Evolutionary conservation across 1,140 invertebrate genomes (phyloP).

Genomic region (Drosophila kepulauana): DNA sequence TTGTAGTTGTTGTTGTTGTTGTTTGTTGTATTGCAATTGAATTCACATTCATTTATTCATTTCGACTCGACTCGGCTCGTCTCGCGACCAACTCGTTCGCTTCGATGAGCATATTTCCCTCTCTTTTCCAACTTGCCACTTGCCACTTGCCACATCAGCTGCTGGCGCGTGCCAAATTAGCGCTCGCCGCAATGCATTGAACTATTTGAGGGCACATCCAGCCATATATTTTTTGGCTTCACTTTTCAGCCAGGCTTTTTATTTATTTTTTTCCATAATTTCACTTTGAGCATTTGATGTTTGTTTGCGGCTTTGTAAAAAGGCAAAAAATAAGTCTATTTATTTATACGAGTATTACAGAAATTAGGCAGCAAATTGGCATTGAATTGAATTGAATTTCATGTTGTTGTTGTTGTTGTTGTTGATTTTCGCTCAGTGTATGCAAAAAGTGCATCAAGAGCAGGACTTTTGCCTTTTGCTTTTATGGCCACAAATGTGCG

Average conservation of each 20-base stretch:
- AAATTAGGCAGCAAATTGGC: slow-evolving; percentile 3
- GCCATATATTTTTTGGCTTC: slow-evolving; percentile 3
- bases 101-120: slow-evolving; percentile 49
- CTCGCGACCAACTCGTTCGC: slow-evolving; percentile 38
- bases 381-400: slow-evolving; percentile 16
- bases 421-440: slow-evolving; percentile 29
- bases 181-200: slow-evolving; percentile 62
- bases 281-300: slow-evolving; percentile 10
- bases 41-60: slow-evolving; percentile 79
- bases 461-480: slow-evolving; percentile 39
- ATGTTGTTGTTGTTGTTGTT: slow-evolving; percentile 3
- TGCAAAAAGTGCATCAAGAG: slow-evolving; percentile 35
- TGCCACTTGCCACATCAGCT: background rate
- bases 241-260: slow-evolving; percentile 5
- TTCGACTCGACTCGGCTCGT: slow-evolving; percentile 35
- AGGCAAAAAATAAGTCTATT: too few relatives aligned
- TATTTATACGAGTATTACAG: too few relatives aligned
- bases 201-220: slow-evolving; percentile 58
- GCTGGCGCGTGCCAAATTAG: slow-evolving; percentile 80
- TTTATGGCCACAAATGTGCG: slow-evolving; percentile 79
- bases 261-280: slow-evolving; percentile 4
- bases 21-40: slow-evolving; percentile 68
- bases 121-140: slow-evolving; percentile 58
- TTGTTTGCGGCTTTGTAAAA: slow-evolving; percentile 19
- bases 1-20: background rate